Conservation (phyloP, 1,140 invertebrate genomes). For the Thrips palmi region DNA sequence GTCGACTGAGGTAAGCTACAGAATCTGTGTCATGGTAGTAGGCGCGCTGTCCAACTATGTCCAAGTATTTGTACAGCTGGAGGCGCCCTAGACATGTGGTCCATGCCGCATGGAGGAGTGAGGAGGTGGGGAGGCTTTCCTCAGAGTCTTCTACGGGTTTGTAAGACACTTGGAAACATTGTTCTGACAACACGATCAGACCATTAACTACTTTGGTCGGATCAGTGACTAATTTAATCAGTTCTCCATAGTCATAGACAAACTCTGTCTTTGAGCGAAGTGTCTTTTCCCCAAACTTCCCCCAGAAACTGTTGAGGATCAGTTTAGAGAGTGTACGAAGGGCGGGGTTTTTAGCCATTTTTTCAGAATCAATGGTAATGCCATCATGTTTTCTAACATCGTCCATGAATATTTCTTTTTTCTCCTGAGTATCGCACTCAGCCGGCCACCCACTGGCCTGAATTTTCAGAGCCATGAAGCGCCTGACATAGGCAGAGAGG, state of each 20-base stretch:
- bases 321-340: too few species aligned
- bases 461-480: constrained; percentile 22
- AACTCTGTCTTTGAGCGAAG: constrained; percentile 18
- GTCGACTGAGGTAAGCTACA: constrained; percentile 16
- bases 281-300: too few species aligned
- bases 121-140: constrained; percentile 13
- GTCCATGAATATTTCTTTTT: constrained; percentile 19
- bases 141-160: constrained; percentile 13
- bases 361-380: constrained; percentile 18
- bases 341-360: too few species aligned
- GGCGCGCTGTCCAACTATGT: constrained; percentile 18
- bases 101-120: constrained; percentile 21
- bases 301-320: too few species aligned
- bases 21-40: constrained; percentile 26
- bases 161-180: constrained; percentile 16
- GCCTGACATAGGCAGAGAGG: constrained; percentile 19
- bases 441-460: constrained; percentile 19
- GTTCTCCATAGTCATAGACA: constrained; percentile 15
- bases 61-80: constrained; percentile 21
- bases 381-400: constrained; percentile 20
- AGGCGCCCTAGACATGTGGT: constrained; percentile 23
- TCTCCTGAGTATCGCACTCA: constrained; percentile 17
- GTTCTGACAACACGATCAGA: too few species aligned
- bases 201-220: too few species aligned
- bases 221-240: too few species aligned